phyloP scores from a whole-genome alignment of 2,113 vertebrate species.

The Oplegnathus fasciatus region DNA sequence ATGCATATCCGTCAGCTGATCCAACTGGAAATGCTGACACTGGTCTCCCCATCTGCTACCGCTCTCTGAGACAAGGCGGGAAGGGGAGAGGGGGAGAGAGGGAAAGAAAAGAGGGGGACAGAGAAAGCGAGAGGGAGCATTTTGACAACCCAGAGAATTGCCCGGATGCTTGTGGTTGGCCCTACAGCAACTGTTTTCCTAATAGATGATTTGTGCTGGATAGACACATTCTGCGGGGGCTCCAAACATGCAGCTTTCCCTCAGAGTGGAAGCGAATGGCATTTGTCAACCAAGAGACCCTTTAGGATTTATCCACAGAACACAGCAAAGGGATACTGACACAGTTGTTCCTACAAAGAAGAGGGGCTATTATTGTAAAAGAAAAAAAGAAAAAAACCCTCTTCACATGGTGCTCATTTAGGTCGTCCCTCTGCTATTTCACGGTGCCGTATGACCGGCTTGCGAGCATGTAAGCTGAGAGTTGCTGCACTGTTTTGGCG shows the following conservation, averaged over 20 bases:
- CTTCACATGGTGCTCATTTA: conserved; percentile 43
- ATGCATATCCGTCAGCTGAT: conserved; percentile 79
- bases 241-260: conserved; percentile 57
- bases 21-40: conserved; percentile 75
- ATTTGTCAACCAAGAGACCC: conserved; percentile 39
- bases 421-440: conserved; percentile 24
- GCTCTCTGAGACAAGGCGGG: conserved; percentile 34
- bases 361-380: neutral
- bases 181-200: conserved; percentile 68
- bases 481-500: conserved; percentile 6
- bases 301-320: conserved; percentile 13
- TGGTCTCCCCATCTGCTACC: conserved; percentile 62
- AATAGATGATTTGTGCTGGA: conserved; percentile 68
- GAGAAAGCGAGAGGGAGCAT: conserved; percentile 33
- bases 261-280: conserved; percentile 33
- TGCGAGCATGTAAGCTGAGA: conserved; percentile 27
- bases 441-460: conserved; percentile 14
- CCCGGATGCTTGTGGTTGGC: conserved; percentile 69
- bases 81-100: neutral
- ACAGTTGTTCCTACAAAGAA: neutral
- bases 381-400: neutral
- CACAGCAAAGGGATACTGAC: conserved; percentile 1
- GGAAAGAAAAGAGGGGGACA: conserved; percentile 3
- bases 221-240: conserved; percentile 68
- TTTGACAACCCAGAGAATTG: conserved; percentile 66